Conservation (phyloP, 2,888 invertebrate species). For the Alloscopus bannaensis region DNA sequence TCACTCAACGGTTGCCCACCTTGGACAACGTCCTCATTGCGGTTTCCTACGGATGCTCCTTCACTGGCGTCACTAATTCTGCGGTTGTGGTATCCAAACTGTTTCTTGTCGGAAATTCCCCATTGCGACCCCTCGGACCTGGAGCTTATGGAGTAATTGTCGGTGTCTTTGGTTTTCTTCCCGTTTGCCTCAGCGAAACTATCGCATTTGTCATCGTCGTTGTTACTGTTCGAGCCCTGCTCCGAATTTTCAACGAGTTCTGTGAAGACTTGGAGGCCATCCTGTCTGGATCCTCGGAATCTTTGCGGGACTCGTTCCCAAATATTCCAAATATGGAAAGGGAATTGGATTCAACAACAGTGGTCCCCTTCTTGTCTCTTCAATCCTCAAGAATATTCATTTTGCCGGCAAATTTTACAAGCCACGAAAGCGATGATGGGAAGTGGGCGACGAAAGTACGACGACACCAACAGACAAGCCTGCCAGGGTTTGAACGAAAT, state of each 20-base stretch:
- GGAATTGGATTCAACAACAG: constrained; percentile 27
- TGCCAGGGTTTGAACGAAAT: not conserved
- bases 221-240: constrained; percentile 25
- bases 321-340: constrained; percentile 15
- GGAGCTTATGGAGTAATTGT: constrained; percentile 20
- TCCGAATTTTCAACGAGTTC: constrained; percentile 58
- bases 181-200: constrained; percentile 35
- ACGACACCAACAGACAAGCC: not conserved
- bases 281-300: not conserved
- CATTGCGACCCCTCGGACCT: constrained; percentile 22
- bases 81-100: not conserved
- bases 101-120: not conserved
- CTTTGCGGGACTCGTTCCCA: not conserved
- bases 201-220: constrained; percentile 44
- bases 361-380: not conserved
- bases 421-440: not conserved
- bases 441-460: not conserved
- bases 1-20: constrained; percentile 17
- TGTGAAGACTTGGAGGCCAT: constrained; percentile 44
- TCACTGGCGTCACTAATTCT: no score
- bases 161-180: constrained; percentile 34
- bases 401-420: not conserved
- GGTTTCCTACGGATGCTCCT: constrained; percentile 33
- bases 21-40: constrained; percentile 28
- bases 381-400: no score